phyloP scores from a whole-genome alignment of 2,888 invertebrate species.

The Chorisops tibialis region DNA sequence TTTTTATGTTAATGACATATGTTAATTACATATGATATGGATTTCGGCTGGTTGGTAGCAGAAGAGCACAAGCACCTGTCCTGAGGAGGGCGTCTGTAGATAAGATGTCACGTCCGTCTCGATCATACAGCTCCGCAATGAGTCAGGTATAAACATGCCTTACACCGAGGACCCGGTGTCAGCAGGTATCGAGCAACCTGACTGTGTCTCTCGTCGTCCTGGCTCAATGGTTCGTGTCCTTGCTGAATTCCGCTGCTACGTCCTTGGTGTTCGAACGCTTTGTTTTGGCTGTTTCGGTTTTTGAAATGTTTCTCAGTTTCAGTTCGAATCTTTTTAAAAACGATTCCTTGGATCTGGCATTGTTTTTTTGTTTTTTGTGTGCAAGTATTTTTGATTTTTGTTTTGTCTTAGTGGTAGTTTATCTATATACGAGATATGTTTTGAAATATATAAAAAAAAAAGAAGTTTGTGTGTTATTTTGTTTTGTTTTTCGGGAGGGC shows the following conservation, averaged over 20 bases:
- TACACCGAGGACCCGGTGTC: constrained; percentile 33
- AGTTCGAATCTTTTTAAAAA: too few relatives aligned
- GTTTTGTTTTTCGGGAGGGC: too few relatives aligned
- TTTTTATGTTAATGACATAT: constrained; percentile 44
- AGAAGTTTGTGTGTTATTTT: too few relatives aligned
- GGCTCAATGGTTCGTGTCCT: background rate
- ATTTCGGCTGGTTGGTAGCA: constrained; percentile 44
- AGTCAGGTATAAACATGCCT: constrained; percentile 87
- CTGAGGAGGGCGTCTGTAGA: constrained; percentile 91
- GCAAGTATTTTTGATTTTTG: too few relatives aligned
- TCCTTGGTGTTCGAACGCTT: too few relatives aligned
- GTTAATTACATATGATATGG: constrained; percentile 45
- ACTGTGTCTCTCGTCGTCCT: background rate
- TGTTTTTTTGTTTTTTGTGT: background rate
- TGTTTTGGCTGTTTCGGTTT: background rate
- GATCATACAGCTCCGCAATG: constrained; percentile 92
- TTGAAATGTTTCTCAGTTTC: too few relatives aligned
- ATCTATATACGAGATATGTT: too few relatives aligned
- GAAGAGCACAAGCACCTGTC: constrained; percentile 67
- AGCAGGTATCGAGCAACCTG: background rate
- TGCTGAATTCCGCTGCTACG: background rate
- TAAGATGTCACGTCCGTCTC: constrained; percentile 92
- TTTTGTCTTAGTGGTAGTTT: too few relatives aligned
- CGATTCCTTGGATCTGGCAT: too few relatives aligned
- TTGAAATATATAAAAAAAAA: too few relatives aligned